These are phyloP conservation scores for Rana temporaria DNA, from an alignment of 2,113 vertebrate genomes.

Conservation along the genomic window DNA sequence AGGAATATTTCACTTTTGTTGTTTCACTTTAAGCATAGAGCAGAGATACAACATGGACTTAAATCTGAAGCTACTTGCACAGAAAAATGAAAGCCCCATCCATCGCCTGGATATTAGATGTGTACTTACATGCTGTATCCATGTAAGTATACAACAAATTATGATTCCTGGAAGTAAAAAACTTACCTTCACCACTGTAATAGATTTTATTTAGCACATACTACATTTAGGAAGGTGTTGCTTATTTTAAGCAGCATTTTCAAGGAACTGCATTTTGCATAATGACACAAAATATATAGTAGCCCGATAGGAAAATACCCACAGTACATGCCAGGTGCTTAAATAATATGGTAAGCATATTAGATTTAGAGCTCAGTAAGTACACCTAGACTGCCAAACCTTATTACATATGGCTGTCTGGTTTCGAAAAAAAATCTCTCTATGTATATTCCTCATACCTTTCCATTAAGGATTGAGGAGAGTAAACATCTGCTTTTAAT, in stretches of 20 bases:
- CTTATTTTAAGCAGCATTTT: not conserved
- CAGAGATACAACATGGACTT: too few species aligned
- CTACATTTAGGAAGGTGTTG: not conserved
- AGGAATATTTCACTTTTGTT: too few species aligned
- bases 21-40: too few species aligned
- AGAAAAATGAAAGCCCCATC: too few species aligned
- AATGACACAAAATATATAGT: slow-evolving; percentile 24
- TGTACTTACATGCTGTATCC: too few species aligned
- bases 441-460: slow-evolving; percentile 69
- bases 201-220: not conserved
- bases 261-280: not conserved
- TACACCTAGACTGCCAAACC: not conserved
- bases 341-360: slow-evolving; percentile 41
- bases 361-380: slow-evolving; percentile 28
- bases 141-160: too few species aligned
- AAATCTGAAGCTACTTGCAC: too few species aligned
- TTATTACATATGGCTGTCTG: slow-evolving; percentile 15
- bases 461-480: slow-evolving; percentile 78
- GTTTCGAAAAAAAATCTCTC: not conserved
- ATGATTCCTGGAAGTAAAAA: too few species aligned
- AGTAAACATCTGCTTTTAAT: slow-evolving; percentile 83
- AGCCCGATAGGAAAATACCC: slow-evolving; percentile 31
- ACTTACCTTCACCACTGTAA: not conserved
- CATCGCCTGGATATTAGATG: too few species aligned
- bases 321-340: slow-evolving; percentile 37